These are phyloP conservation scores for Heteronetta atricapilla DNA, from an alignment of 2,113 vertebrate genomes.

Conservation along the genomic window DNA sequence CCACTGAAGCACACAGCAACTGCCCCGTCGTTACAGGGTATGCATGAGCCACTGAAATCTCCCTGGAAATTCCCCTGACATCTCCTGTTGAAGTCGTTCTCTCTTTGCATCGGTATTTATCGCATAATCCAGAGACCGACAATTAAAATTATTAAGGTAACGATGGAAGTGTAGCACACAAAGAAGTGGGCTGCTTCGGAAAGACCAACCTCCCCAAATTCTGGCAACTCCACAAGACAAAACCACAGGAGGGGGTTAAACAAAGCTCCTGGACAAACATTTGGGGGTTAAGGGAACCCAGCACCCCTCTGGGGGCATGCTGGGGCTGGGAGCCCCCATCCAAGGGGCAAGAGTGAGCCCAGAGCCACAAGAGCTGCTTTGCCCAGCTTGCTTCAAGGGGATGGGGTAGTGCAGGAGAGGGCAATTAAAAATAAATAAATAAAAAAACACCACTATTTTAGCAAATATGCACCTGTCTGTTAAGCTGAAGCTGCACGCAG, in stretches of 20 bases:
- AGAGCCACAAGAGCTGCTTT: neutral
- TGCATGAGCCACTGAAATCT: neutral
- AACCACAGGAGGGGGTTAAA: neutral
- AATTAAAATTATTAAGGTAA: neutral
- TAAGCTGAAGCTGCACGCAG: neutral
- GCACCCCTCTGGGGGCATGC: neutral
- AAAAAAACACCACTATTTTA: neutral
- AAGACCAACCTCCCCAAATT: neutral
- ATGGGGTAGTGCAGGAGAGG: neutral
- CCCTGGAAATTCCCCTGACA: neutral
- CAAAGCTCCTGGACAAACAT: neutral
- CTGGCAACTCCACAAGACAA: neutral
- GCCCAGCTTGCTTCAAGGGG: neutral
- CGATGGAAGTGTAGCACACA: neutral
- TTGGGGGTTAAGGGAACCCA: neutral
- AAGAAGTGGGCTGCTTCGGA: neutral
- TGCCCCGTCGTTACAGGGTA: neutral
- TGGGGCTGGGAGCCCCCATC: neutral
- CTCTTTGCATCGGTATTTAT: neutral
- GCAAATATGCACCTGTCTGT: neutral
- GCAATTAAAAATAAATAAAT: too few relatives aligned
- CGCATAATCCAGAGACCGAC: neutral
- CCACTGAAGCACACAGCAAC: slow-evolving; percentile 8
- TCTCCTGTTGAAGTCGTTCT: neutral
- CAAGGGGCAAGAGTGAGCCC: neutral